Evolutionary conservation across 2,113 vertebrate species (phyloP).

Genomic region (Clinocottus analis): DNA sequence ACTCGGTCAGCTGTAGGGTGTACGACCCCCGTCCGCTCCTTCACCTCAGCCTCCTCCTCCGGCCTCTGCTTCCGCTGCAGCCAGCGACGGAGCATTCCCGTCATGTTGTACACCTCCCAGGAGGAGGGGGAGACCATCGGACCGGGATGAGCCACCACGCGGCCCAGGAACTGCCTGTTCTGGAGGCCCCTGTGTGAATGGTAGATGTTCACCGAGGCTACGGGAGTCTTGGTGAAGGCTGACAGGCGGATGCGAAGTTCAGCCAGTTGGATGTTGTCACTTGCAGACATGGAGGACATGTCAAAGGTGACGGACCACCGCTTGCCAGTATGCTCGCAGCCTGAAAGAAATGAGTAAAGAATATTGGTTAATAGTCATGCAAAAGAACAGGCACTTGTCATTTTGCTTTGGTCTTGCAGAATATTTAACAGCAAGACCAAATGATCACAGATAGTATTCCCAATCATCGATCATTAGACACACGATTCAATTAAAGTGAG

Average conservation of each 20-base stretch:
- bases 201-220: slow-evolving; percentile 83
- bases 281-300: slow-evolving; percentile 86
- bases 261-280: slow-evolving; percentile 83
- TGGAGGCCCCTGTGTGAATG: slow-evolving; percentile 72
- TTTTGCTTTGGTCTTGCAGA: background rate
- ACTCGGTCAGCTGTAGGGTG: slow-evolving; percentile 69
- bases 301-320: slow-evolving; percentile 88
- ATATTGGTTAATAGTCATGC: background rate
- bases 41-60: background rate
- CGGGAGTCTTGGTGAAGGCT: slow-evolving; percentile 43
- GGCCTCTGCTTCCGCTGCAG: slow-evolving; percentile 64
- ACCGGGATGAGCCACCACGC: slow-evolving; percentile 66
- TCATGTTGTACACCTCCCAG: slow-evolving; percentile 89
- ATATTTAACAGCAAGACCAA: background rate
- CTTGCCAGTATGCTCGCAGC: slow-evolving; percentile 78
- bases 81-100: slow-evolving; percentile 82
- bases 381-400: background rate
- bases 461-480: slow-evolving; percentile 20
- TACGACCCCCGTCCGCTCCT: slow-evolving; percentile 14
- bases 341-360: slow-evolving; percentile 71
- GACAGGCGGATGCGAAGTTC: slow-evolving; percentile 85
- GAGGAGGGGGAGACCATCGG: slow-evolving; percentile 62
- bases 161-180: slow-evolving; percentile 82
- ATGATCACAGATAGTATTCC: background rate
- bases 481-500: slow-evolving; percentile 26